These are phyloP conservation scores for Aphidius colemani DNA, from an alignment of 2,888 invertebrate genomes.

Conservation along the genomic window DNA sequence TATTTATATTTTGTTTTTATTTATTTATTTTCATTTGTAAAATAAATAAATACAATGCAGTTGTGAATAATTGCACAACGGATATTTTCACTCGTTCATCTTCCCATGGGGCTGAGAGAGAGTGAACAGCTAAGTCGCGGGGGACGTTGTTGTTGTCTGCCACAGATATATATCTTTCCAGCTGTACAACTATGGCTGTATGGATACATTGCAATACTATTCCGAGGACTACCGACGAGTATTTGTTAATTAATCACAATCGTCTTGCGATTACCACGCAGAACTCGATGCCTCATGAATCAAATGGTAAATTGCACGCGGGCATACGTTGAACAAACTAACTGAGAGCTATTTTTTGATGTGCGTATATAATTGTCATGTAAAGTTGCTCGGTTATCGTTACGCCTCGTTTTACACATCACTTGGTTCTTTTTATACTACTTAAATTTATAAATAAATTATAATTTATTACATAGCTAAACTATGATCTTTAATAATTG, in stretches of 20 bases:
- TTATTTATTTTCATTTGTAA: conserved; percentile 8
- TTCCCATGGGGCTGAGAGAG: conserved; percentile 13
- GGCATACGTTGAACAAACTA: background rate
- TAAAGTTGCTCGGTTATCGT: conserved; percentile 23
- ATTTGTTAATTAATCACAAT: conserved; percentile 32
- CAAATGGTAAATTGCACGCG: conserved; percentile 23
- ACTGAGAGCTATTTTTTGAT: background rate
- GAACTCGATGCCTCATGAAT: conserved; percentile 20
- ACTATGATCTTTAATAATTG: background rate
- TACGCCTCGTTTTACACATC: conserved; percentile 12
- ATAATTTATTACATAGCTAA: background rate
- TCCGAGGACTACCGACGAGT: conserved; percentile 27
- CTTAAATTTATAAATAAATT: no score
- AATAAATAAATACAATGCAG: conserved; percentile 5
- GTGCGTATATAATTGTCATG: conserved; percentile 19
- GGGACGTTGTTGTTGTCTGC: conserved; percentile 10
- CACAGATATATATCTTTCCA: conserved; percentile 9
- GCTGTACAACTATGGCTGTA: background rate
- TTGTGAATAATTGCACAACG: conserved; percentile 23
- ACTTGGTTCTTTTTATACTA: background rate
- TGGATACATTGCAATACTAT: conserved; percentile 17
- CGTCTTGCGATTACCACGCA: conserved; percentile 29
- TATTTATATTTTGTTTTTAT: background rate
- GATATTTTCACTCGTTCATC: conserved; percentile 17
- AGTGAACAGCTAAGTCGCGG: conserved; percentile 15